Evolutionary conservation across 2,888 invertebrate species (phyloP).

Genomic region (Nymphalis c-album): DNA sequence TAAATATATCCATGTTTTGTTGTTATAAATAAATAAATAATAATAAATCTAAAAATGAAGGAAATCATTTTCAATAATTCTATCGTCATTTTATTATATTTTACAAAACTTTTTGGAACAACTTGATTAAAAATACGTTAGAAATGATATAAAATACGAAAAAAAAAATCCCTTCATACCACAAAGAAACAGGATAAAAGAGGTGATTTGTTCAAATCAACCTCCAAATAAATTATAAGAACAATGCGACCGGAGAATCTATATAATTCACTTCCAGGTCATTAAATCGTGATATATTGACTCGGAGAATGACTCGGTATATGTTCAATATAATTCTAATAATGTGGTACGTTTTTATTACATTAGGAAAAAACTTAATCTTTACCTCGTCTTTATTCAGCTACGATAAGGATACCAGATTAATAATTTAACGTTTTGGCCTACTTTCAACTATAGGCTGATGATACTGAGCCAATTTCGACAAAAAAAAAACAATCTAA

Average conservation of each 20-base stretch:
- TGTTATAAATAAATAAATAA: too few relatives aligned
- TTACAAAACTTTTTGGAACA: too few relatives aligned
- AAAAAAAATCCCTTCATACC: conserved; percentile 2
- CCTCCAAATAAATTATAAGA: conserved; percentile 59
- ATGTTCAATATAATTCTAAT: conserved; percentile 35
- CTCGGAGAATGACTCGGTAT: conserved; percentile 51
- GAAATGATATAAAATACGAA: neutral
- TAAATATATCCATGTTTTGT: too few relatives aligned
- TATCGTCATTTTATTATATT: too few relatives aligned
- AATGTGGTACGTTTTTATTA: conserved; percentile 20
- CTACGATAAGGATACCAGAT: too few relatives aligned
- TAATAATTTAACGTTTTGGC: too few relatives aligned
- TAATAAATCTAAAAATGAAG: too few relatives aligned
- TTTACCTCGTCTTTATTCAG: neutral
- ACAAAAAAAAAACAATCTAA: too few relatives aligned
- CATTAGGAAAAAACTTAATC: neutral
- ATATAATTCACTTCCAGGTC: conserved; percentile 71
- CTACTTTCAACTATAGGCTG: too few relatives aligned
- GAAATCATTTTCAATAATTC: too few relatives aligned
- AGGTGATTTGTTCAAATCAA: conserved; percentile 59
- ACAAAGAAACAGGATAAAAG: conserved; percentile 26
- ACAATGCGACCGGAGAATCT: conserved; percentile 58
- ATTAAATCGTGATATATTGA: conserved; percentile 69
- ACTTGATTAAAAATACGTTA: too few relatives aligned
- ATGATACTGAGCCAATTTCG: too few relatives aligned